These are phyloP conservation scores for Elgonia sp. DNA, from an alignment of 2,888 invertebrate species.

Conservation along the genomic window DNA sequence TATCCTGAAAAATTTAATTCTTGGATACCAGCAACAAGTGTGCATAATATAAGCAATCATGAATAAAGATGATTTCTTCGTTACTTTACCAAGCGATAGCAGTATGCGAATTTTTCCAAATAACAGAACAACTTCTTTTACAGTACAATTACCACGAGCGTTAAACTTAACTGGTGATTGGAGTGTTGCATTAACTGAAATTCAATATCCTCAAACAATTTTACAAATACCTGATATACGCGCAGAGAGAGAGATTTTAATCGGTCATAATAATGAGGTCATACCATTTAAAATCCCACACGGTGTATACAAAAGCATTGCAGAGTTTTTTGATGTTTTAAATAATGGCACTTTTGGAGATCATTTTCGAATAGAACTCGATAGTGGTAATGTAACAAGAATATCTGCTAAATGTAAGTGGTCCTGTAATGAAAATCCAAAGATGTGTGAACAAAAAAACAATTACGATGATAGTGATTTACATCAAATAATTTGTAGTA, in stretches of 20 bases:
- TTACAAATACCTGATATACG: not conserved
- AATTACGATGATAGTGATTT: not conserved
- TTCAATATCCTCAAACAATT: constrained; percentile 26
- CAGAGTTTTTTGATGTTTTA: constrained; percentile 5
- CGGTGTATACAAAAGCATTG: constrained; percentile 14
- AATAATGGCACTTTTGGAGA: constrained; percentile 64
- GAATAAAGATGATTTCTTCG: constrained; percentile 23
- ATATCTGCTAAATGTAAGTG: not conserved
- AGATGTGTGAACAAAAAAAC: not conserved
- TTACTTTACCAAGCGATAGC: constrained; percentile 8
- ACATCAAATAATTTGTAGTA: not conserved
- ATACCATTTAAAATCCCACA: not conserved
- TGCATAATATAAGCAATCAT: constrained; percentile 5
- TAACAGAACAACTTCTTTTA: constrained; percentile 73
- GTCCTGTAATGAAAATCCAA: not conserved
- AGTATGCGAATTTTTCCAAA: constrained; percentile 15
- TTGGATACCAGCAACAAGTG: not conserved
- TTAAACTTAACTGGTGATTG: not conserved
- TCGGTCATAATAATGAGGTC: constrained; percentile 2
- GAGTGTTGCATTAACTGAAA: constrained; percentile 7
- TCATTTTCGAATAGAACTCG: constrained; percentile 55
- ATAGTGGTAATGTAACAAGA: constrained; percentile 34
- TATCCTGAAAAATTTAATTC: constrained; percentile 33
- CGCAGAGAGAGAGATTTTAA: constrained; percentile 33
- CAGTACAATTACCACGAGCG: constrained; percentile 69